Conservation (phyloP, 2,113 vertebrate species). For the Mellivora capensis region DNA sequence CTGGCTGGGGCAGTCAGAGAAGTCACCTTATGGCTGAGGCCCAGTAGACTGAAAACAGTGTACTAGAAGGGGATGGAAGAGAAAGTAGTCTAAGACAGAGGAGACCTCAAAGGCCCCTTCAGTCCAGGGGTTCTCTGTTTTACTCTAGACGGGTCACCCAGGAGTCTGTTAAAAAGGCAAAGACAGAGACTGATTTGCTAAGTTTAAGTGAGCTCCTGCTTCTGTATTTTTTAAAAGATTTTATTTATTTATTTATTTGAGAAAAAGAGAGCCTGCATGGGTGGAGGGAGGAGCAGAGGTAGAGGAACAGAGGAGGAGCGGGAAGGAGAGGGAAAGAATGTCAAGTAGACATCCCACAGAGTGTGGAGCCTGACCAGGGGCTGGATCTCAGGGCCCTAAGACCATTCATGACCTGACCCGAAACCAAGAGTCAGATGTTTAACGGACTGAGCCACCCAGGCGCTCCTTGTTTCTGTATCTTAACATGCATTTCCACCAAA, state of each 20-base stretch:
- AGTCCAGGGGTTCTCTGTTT: not conserved
- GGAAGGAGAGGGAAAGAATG: not conserved
- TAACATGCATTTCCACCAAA: not conserved
- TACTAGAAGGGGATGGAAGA: fast-evolving
- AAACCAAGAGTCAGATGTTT: not conserved
- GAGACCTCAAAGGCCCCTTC: not conserved
- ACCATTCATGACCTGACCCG: not conserved
- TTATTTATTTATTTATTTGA: not conserved
- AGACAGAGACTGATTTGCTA: not conserved
- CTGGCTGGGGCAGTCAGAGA: fast-evolving
- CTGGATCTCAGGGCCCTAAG: not conserved
- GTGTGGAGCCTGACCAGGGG: no score
- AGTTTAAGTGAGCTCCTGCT: not conserved
- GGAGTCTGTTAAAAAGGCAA: not conserved
- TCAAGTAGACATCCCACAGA: not conserved
- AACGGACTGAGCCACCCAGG: not conserved
- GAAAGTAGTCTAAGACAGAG: not conserved
- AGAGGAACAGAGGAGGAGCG: not conserved
- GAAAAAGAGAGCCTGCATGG: not conserved
- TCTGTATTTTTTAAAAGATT: not conserved
- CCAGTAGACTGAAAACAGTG: not conserved
- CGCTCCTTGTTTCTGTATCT: not conserved
- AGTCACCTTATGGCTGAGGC: not conserved
- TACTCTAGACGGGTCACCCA: not conserved
- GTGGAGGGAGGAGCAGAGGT: not conserved